Evolutionary conservation across 1,140 invertebrate species (phyloP), one percentile per base, ranked within the genome.

Genomic region (Megalonaias nervosa): DNA sequence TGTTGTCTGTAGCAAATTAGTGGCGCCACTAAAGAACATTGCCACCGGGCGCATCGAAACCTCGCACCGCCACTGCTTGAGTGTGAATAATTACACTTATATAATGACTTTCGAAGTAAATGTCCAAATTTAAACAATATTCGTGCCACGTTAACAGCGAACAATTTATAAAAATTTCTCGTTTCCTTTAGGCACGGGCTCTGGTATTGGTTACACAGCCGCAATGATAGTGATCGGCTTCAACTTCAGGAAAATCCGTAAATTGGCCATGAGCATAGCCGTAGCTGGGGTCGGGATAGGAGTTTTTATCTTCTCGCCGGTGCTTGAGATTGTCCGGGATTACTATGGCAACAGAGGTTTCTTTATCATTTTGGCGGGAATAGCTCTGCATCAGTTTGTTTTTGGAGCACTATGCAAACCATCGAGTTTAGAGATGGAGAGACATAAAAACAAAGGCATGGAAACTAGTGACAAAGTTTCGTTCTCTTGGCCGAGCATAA

Each of bases 211-310:
- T 38, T 80, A 80, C 73, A 80, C 78, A 56, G 72, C 78, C 21
- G 69, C 78, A 1, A 75, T 80, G 72, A 61, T 80, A 19, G 72
- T 80, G 4, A 68, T 80, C n/a, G 78, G 78, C 12, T 80, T 75
- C 65, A 75, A 80, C 69, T 80, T 80, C 68, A 56, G 78, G 55
- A 21, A 71, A 17, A 67, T 64, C 72, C 59, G 72, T 16, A 75
- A 80, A 26, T 57, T 69, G 16, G 78, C 78, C 21, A 21, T 74
- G 2, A 67, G 78, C 6, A 71, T 80, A 16, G 78, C 78, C 13
- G 60, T 80, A 17, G 71, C 78, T 21, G 78, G 78, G 16, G 72
- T 74, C 16, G 78, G 78, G 16, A 65, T 80, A 0, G 78, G 78
- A 9, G 75, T 71, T 11, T 71, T 70, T 48, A 67, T 80, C n/a